A percentile compares a stretch with the other conserved stretches of the same genome.
Evolutionary conservation across 2,888 invertebrate genomes (phyloP).

Genomic region (Exocentrus adspersus): DNA sequence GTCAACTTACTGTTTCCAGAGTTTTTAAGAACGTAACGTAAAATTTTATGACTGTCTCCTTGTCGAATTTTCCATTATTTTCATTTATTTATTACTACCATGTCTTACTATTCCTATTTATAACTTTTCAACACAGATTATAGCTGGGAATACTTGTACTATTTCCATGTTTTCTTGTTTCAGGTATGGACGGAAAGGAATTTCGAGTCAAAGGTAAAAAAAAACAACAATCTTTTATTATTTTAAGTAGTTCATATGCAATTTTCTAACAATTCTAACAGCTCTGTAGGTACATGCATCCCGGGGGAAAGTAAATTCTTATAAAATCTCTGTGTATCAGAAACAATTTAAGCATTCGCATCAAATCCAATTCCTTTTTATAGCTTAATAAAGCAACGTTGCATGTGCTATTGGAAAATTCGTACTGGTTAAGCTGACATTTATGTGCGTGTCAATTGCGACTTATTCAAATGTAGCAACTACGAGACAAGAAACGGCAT

Average conservation of each 20-base stretch:
- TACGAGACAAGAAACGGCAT: background rate
- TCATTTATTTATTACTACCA: too few relatives aligned
- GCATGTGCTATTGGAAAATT: conserved; percentile 40
- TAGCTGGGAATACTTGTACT: too few relatives aligned
- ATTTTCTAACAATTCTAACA: too few relatives aligned
- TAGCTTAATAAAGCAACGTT: conserved; percentile 42
- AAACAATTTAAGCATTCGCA: conserved; percentile 22
- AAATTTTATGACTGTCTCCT: too few relatives aligned
- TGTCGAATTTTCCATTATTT: too few relatives aligned
- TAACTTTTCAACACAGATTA: too few relatives aligned
- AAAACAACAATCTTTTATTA: background rate
- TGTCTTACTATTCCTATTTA: too few relatives aligned
- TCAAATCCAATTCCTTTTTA: conserved; percentile 43
- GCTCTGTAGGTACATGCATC: too few relatives aligned
- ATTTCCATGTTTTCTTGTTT: background rate
- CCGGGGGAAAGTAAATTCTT: background rate
- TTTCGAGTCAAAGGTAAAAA: conserved; percentile 68
- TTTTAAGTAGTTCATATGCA: too few relatives aligned
- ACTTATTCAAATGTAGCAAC: conserved; percentile 11
- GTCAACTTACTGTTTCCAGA: too few relatives aligned
- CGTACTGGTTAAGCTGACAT: conserved; percentile 45
- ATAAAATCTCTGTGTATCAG: conserved; percentile 12
- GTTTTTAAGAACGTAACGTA: too few relatives aligned
- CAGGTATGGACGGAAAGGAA: conserved; percentile 66
- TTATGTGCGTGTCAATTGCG: conserved; percentile 31